Evolutionary conservation across 2,113 vertebrate species (phyloP).

Genomic region (Alosa alosa): DNA sequence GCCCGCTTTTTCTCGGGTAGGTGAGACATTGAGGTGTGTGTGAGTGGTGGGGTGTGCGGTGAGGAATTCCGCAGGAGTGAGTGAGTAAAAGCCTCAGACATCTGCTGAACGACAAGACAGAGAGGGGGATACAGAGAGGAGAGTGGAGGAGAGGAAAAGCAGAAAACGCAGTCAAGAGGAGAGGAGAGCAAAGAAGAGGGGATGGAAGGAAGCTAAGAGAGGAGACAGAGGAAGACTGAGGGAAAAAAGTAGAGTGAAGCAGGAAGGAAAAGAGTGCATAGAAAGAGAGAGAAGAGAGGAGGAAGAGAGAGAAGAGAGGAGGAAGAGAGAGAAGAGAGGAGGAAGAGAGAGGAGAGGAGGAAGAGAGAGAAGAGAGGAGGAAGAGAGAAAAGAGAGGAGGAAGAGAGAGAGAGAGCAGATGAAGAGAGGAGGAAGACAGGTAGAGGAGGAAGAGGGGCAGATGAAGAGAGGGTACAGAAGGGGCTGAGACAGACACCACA

Average conservation of each 20-base stretch:
- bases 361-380: neutral
- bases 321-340: too few species aligned
- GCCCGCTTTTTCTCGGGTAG: neutral
- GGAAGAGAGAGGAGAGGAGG: too few species aligned
- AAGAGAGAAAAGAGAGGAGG: neutral
- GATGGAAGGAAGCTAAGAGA: neutral
- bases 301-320: neutral
- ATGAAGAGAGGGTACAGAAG: neutral
- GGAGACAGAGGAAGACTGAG: neutral
- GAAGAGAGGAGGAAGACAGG: neutral
- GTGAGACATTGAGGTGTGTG: conserved; percentile 7
- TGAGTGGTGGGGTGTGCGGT: conserved; percentile 7
- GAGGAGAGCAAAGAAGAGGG: neutral
- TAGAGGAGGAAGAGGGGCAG: neutral
- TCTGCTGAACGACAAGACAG: neutral
- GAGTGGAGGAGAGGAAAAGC: neutral
- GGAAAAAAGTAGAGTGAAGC: neutral
- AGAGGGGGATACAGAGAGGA: neutral
- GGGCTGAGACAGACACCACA: neutral
- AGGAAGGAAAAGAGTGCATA: neutral
- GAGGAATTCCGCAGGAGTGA: conserved; percentile 1
- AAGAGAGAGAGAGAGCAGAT: too few species aligned
- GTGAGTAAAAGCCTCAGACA: neutral
- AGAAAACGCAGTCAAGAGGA: neutral
- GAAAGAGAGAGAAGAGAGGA: neutral